Evolutionary conservation across 2,113 vertebrate genomes (phyloP).

Genomic region (Nerophis ophidion): DNA sequence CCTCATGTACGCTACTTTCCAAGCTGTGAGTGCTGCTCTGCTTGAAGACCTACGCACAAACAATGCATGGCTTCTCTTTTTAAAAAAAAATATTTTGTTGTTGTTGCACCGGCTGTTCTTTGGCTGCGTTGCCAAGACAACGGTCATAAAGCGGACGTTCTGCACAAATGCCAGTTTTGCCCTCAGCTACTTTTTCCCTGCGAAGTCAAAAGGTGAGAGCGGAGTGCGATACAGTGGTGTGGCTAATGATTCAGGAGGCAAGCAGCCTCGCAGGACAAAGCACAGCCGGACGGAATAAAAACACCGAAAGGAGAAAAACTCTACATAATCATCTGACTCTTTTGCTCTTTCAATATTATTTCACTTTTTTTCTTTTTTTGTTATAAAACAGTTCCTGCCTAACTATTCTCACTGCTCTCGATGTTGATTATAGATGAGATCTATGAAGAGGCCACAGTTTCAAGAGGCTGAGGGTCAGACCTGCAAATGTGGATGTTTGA

Average conservation of each 20-base stretch:
- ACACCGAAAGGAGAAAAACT: conserved; percentile 14
- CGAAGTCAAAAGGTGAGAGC: conserved; percentile 40
- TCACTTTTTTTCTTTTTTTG: neutral
- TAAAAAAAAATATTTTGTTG: conserved; percentile 7
- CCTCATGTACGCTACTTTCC: conserved; percentile 14
- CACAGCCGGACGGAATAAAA: conserved; percentile 7
- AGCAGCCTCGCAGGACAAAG: conserved; percentile 3
- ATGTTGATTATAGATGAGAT: too few species aligned
- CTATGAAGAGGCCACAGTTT: too few species aligned
- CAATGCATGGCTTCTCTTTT: conserved; percentile 12
- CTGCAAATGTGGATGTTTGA: too few species aligned
- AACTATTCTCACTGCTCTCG: too few species aligned
- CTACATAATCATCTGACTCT: too few species aligned
- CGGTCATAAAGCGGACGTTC: conserved; percentile 38
- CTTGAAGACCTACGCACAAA: neutral
- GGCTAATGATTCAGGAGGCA: conserved; percentile 25
- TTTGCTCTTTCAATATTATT: neutral
- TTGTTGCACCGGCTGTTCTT: conserved; percentile 11
- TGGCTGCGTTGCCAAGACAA: conserved; percentile 51
- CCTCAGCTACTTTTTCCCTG: conserved; percentile 21
- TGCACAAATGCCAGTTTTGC: conserved; percentile 30
- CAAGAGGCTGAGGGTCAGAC: too few species aligned
- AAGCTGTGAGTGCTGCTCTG: conserved; percentile 5
- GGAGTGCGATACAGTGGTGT: conserved; percentile 22
- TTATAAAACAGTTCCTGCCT: too few species aligned